Percentiles rank a stretch among this genome's conserved stretches.
Conservation (phyloP, 2,888 invertebrate genomes). For the Busseola fusca region DNA sequence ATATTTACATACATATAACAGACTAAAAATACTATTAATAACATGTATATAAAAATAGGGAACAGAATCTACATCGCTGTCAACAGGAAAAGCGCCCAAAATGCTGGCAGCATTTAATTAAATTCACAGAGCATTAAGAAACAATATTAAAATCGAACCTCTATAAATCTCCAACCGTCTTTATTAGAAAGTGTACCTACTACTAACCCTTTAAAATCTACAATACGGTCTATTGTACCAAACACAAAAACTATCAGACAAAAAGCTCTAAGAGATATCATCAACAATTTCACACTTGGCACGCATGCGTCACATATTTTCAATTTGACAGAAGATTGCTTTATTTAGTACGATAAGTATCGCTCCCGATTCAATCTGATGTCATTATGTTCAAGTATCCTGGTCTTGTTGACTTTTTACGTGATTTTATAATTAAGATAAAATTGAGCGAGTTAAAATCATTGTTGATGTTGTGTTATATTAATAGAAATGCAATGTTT, state of each 20-base stretch:
- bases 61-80: neutral
- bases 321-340: constrained; percentile 77
- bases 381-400: constrained; percentile 75
- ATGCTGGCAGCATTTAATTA: neutral
- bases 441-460: constrained; percentile 15
- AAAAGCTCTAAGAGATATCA: constrained; percentile 74
- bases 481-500: neutral
- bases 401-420: constrained; percentile 72
- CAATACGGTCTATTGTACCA: constrained; percentile 57
- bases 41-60: neutral
- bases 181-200: constrained; percentile 52
- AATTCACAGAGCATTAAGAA: neutral
- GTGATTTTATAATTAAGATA: constrained; percentile 67
- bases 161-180: constrained; percentile 51
- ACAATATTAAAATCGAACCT: constrained; percentile 11
- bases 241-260: constrained; percentile 70
- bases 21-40: no score
- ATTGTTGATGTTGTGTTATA: neutral
- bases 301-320: constrained; percentile 72
- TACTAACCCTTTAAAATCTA: constrained; percentile 57
- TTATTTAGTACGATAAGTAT: constrained; percentile 80
- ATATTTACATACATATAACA: neutral
- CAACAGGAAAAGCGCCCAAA: neutral
- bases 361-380: constrained; percentile 75
- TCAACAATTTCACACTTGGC: constrained; percentile 85